Evolutionary conservation across 2,797 vertebrate genomes (phyloP), one percentile per base, ranked within the genome.

Genomic region (Gymnothorax reevesii): DNA sequence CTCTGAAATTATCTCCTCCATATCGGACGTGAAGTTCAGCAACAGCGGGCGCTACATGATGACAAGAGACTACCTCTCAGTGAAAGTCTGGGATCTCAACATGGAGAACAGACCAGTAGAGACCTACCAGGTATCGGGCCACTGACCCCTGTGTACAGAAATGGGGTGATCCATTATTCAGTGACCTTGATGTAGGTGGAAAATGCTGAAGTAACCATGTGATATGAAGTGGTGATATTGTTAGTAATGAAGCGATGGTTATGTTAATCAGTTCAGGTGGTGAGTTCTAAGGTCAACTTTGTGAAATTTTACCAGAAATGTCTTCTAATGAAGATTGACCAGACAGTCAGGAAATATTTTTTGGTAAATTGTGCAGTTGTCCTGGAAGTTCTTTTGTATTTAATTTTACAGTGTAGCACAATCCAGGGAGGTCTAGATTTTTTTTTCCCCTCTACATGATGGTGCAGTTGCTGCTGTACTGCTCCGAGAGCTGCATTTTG

Each of bases 1-100:
- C 95, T 99, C 98, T 87, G 98, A 99, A 95, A 99, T 99, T 87
- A 98, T 98, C 92, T 99, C 98, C n/a, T 99, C 98, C 73, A 98
- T 99, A 95, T 99, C 98, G 0, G 97, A 99, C 85, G 97, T 99
- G 86, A 98, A 98, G 93, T 99, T 99, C 96, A 99, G 98, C 93
- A 96, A 98, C 93, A 98, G 95, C 57, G 98, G 98, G 82, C 96
- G 97, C 90, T 99, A 98, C 91, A 97, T 99, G 98, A 99, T 99
- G 98, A 99, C 98, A 83, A 96, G 98, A 91, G 98, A 99, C 95
- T 98, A 99, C 94, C 97, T 98, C 90, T 99, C 98, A 0, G 97
- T 99, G 90, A 99, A 99, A 94, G 98, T 99, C 86, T 99, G 98
- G 98, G 98, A 99, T 93, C 97, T 99, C 89, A 98, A 98, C 92